Conservation (phyloP, 2,113 vertebrate species). For the Semnopithecus entellus region DNA sequence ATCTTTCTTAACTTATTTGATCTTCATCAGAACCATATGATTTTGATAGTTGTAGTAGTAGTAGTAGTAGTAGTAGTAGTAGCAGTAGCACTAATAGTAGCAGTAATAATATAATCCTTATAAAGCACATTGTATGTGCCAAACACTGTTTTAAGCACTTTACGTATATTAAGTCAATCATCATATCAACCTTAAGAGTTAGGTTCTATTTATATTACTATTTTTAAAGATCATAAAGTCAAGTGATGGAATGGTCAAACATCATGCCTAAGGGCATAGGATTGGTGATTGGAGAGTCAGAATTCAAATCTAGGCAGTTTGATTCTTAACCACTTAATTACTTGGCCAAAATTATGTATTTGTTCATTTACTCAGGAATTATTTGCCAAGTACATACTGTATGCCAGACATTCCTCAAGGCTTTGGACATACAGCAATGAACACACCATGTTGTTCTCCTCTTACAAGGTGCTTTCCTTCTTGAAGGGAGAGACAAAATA, state of each 20-base stretch:
- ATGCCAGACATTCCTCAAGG: neutral
- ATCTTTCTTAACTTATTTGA: neutral
- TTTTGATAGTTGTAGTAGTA: neutral
- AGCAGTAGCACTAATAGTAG: neutral
- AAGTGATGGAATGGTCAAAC: neutral
- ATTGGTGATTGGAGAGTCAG: neutral
- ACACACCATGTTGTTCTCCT: neutral
- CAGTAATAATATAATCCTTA: neutral
- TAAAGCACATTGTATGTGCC: neutral
- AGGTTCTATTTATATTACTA: neutral
- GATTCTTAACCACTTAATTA: neutral
- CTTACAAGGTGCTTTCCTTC: neutral
- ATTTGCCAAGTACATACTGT: neutral
- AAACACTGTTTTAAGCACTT: neutral
- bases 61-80: neutral
- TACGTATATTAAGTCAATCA: neutral
- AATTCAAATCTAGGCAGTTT: neutral
- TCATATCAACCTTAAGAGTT: neutral
- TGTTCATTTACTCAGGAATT: neutral
- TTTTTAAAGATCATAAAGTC: constrained; percentile 29
- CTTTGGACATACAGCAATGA: neutral
- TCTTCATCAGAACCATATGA: neutral
- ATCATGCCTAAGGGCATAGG: neutral
- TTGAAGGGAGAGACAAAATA: neutral
- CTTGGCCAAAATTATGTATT: neutral